A percentile compares a stretch with the other conserved stretches of the same genome.
phyloP scores from a whole-genome alignment of 2,797 vertebrate genomes.

The Artibeus jamaicensis region DNA sequence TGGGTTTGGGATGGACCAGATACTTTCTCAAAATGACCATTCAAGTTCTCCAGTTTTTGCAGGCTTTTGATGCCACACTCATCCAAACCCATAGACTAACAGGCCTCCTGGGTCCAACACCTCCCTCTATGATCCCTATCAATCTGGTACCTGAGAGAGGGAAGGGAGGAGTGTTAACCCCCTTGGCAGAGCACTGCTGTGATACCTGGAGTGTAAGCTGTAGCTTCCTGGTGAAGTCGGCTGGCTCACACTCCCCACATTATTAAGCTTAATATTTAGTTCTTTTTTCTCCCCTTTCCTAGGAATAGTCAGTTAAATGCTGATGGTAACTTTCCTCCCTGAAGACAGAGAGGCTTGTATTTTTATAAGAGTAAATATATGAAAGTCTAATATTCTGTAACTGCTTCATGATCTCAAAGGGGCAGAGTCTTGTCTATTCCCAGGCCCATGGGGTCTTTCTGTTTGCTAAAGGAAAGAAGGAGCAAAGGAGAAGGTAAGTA shows the following conservation, averaged over 20 bases:
- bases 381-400: not conserved
- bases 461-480: not conserved
- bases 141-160: not conserved
- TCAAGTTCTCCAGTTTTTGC: too few species aligned
- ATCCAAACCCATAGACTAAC: not conserved
- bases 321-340: not conserved
- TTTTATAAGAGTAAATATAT: not conserved
- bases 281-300: not conserved
- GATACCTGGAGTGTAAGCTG: not conserved
- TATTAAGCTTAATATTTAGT: not conserved
- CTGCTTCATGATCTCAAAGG: not conserved
- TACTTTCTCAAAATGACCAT: too few species aligned
- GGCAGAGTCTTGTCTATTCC: not conserved
- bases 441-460: not conserved
- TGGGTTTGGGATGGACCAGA: too few species aligned
- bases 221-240: not conserved
- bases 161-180: not conserved
- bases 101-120: not conserved
- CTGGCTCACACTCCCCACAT: not conserved
- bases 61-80: too few species aligned
- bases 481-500: not conserved
- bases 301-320: not conserved
- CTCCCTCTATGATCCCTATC: not conserved
- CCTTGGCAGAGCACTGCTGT: not conserved
- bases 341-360: not conserved